A percentile compares a stretch with the other conserved stretches of the same genome.
Evolutionary conservation across 2,888 invertebrate species (phyloP).

Genomic region (Drosophila emarginata): DNA sequence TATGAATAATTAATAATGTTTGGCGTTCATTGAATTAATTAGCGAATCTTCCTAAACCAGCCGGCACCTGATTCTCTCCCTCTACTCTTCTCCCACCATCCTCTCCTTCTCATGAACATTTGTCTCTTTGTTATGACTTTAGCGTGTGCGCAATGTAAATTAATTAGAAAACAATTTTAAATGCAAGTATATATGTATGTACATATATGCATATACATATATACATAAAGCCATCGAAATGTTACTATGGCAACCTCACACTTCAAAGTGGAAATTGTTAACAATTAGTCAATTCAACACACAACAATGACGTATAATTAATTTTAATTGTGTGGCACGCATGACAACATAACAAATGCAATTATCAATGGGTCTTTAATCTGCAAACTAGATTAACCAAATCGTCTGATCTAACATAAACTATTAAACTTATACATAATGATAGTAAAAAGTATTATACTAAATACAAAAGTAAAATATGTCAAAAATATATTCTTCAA

Average conservation of each 20-base stretch:
- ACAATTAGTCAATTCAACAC: slow-evolving; percentile 64
- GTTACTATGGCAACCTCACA: slow-evolving; percentile 40
- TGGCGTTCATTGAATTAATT: slow-evolving; percentile 76
- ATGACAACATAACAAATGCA: slow-evolving; percentile 31
- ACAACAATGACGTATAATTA: slow-evolving; percentile 68
- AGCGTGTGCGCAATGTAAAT: slow-evolving; percentile 64
- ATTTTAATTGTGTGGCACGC: slow-evolving; percentile 48
- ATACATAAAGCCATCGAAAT: slow-evolving; percentile 27
- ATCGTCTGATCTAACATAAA: no score
- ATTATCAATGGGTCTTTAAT: slow-evolving; percentile 23
- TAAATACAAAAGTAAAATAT: no score
- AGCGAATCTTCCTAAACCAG: slow-evolving; percentile 36
- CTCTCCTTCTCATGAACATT: slow-evolving; percentile 4
- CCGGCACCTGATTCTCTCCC: background rate
- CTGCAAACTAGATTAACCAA: slow-evolving; percentile 31
- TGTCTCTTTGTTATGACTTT: slow-evolving; percentile 39
- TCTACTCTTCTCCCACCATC: slow-evolving; percentile 16
- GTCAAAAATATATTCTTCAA: no score
- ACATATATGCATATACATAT: no score
- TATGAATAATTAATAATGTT: slow-evolving; percentile 77
- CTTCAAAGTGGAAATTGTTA: slow-evolving; percentile 51
- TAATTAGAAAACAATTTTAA: slow-evolving; percentile 65
- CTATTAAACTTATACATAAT: no score
- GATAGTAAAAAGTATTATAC: no score
- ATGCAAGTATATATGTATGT: slow-evolving; percentile 25